These are phyloP conservation scores for Neosilurus mollespiculum DNA, from an alignment of 2,797 vertebrate species.

Conservation along the genomic window DNA sequence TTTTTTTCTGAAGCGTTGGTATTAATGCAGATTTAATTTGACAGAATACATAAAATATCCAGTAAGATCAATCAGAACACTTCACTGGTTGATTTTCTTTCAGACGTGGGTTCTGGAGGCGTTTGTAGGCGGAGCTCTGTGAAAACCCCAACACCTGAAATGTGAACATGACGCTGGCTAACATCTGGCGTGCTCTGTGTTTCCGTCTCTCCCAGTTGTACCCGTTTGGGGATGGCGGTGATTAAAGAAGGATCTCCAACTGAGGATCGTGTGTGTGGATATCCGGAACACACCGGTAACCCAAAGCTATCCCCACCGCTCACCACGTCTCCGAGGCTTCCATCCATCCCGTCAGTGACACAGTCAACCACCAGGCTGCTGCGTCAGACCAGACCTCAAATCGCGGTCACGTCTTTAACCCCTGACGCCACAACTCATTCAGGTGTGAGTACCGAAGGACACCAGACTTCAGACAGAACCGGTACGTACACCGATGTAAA, in stretches of 20 bases:
- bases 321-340: background rate
- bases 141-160: constrained; percentile 5
- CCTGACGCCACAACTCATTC: background rate
- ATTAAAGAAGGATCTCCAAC: constrained; percentile 38
- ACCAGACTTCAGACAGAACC: accelerated
- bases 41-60: background rate
- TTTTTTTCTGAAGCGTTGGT: background rate
- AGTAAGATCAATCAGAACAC: background rate
- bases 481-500: too few relatives aligned
- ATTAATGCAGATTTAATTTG: background rate
- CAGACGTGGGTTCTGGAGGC: too few relatives aligned
- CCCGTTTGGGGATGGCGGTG: constrained; percentile 7
- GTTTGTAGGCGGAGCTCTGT: background rate
- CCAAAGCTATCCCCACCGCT: background rate
- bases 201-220: constrained; percentile 47
- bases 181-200: background rate
- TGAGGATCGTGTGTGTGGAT: constrained; percentile 37
- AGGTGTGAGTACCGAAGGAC: too few relatives aligned
- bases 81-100: background rate
- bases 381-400: background rate
- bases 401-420: too few relatives aligned
- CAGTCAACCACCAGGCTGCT: background rate
- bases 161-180: background rate
- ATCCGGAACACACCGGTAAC: background rate
- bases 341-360: background rate